A percentile compares a stretch with the other conserved stretches of the same genome.
Evolutionary conservation across 2,113 vertebrate species (phyloP).

Genomic region (Macrotis lagotis): DNA sequence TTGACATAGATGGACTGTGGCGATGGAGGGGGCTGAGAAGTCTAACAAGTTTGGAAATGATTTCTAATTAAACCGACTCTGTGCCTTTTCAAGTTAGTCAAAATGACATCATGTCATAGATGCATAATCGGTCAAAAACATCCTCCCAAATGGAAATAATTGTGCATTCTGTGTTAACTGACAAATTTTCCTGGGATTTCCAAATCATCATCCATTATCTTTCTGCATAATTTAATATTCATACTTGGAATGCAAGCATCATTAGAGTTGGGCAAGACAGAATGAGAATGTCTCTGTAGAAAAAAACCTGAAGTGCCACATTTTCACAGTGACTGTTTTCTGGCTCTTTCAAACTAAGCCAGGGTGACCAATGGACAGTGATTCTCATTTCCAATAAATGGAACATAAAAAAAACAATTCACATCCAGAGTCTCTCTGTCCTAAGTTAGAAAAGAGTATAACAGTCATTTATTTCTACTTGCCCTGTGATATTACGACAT

Average conservation of each 20-base stretch:
- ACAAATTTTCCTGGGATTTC: conserved; percentile 35
- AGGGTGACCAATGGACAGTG: conserved; percentile 1
- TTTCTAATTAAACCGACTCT: conserved; percentile 38
- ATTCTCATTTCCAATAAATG: conserved; percentile 23
- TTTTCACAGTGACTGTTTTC: conserved; percentile 40
- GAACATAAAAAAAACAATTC: not conserved
- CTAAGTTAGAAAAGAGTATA: not conserved
- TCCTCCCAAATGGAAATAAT: conserved; percentile 14
- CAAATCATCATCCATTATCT: conserved; percentile 13
- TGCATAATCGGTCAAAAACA: not conserved
- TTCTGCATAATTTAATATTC: not conserved
- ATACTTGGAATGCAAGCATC: conserved; percentile 48
- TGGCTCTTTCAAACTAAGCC: conserved; percentile 13
- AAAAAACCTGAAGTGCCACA: not conserved
- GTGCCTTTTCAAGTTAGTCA: conserved; percentile 38
- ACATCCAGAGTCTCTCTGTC: not conserved
- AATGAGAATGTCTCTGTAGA: not conserved
- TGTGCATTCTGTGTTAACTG: conserved; percentile 4
- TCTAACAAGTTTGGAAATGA: not conserved
- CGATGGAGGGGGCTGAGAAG: not conserved
- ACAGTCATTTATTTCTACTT: not conserved
- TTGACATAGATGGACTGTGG: not conserved
- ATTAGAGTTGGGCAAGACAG: not conserved
- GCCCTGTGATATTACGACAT: not conserved
- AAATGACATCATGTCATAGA: conserved; percentile 34